Conservation (phyloP, 2,797 vertebrate species). For the Pipistrellus nathusii region DNA sequence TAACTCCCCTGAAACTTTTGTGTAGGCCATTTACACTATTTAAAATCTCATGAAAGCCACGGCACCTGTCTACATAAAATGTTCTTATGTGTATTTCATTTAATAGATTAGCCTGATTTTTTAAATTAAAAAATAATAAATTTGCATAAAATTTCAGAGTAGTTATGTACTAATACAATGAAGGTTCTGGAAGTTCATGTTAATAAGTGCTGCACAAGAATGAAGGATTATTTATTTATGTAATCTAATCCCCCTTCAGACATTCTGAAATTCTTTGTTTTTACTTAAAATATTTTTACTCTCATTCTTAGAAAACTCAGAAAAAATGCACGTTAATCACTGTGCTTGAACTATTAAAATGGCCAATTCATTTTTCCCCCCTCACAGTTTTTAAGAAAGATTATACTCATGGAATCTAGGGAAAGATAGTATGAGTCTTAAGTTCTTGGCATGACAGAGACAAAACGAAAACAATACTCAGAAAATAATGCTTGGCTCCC, state of each 20-base stretch:
- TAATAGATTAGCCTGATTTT: too few species aligned
- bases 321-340: conserved; percentile 24
- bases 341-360: background rate
- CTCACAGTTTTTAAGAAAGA: background rate
- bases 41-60: conserved; percentile 47
- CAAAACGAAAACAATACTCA: background rate
- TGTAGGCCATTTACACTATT: background rate
- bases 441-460: background rate
- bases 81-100: background rate
- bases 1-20: background rate
- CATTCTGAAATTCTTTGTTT: conserved; percentile 15
- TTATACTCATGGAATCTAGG: background rate
- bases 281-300: background rate
- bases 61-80: background rate
- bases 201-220: background rate
- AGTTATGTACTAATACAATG: too few species aligned
- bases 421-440: background rate
- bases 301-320: conserved; percentile 45
- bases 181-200: background rate
- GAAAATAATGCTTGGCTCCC: background rate
- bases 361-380: background rate
- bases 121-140: too few species aligned
- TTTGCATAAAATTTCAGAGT: background rate
- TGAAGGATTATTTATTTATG: background rate
- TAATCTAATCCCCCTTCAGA: background rate